phyloP scores from a whole-genome alignment of 2,888 invertebrate genomes.

The Cosmia trapezina region DNA sequence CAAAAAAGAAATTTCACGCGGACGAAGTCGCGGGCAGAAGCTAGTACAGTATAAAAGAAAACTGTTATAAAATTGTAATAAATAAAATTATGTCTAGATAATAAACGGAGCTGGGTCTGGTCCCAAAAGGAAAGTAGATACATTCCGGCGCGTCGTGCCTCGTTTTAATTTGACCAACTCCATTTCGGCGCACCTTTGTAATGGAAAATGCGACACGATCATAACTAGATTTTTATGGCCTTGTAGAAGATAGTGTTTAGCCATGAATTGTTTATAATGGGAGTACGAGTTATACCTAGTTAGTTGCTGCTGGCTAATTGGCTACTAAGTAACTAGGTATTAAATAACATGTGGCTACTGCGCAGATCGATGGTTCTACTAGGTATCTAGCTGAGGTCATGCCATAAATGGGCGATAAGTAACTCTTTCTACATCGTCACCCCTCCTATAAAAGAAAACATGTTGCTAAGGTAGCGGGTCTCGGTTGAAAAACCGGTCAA shows the following conservation, averaged over 20 bases:
- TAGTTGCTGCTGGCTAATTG: conserved; percentile 38
- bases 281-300: conserved; percentile 2
- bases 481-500: background rate
- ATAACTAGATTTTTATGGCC: conserved; percentile 40
- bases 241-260: conserved; percentile 41
- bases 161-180: conserved; percentile 69
- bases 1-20: too few relatives aligned
- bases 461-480: background rate
- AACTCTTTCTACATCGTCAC: conserved; percentile 30
- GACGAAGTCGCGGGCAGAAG: too few relatives aligned
- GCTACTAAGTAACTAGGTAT: conserved; percentile 38
- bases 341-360: conserved; percentile 23
- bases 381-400: conserved; percentile 34
- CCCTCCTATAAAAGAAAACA: conserved; percentile 29
- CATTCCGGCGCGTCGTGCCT: conserved; percentile 57
- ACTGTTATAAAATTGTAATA: conserved; percentile 56
- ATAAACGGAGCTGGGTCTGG: conserved; percentile 65
- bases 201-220: conserved; percentile 37
- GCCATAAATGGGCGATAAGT: conserved; percentile 43
- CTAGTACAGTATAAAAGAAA: conserved; percentile 14
- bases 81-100: conserved; percentile 61
- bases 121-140: conserved; percentile 62
- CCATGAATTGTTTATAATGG: conserved; percentile 17
- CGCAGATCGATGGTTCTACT: conserved; percentile 31
- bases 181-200: conserved; percentile 64